Conservation (phyloP, 2,888 invertebrate genomes). For the Aspidiotus rigidus region DNA sequence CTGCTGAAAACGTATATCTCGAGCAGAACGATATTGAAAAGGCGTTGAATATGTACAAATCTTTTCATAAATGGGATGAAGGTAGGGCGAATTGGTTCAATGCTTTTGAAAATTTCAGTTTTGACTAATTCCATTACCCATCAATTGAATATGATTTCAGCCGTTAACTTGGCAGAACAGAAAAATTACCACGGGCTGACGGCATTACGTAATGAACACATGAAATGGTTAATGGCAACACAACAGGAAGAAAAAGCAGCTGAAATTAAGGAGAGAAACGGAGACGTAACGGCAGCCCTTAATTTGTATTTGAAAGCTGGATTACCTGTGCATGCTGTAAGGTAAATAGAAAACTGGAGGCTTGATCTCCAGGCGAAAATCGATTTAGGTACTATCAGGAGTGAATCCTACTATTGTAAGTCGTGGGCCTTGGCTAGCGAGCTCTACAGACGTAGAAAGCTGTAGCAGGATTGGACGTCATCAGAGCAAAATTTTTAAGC, state of each 20-base stretch:
- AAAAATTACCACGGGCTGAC: slow-evolving; percentile 59
- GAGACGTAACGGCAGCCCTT: slow-evolving; percentile 72
- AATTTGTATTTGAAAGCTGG: slow-evolving; percentile 80
- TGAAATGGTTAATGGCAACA: slow-evolving; percentile 68
- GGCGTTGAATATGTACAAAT: slow-evolving; percentile 88
- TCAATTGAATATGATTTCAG: slow-evolving; percentile 39
- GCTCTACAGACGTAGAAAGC: no score
- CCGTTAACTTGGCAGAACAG: slow-evolving; percentile 60
- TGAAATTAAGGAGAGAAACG: slow-evolving; percentile 66
- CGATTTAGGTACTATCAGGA: no score
- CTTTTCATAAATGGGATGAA: slow-evolving; percentile 88
- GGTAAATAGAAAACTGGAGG: slow-evolving; percentile 44
- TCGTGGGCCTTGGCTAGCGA: no score
- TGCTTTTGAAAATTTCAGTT: no score
- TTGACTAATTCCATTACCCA: neutral
- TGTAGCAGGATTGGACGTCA: no score
- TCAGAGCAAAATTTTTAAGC: no score
- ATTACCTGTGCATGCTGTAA: slow-evolving; percentile 75
- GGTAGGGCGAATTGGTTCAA: slow-evolving; percentile 38
- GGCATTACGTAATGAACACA: slow-evolving; percentile 64
- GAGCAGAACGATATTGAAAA: slow-evolving; percentile 69
- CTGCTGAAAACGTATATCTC: slow-evolving; percentile 84
- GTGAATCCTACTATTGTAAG: no score
- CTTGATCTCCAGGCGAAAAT: no score
- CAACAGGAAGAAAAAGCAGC: slow-evolving; percentile 79